Conservation (phyloP, 2,797 vertebrate species). For the Bradypus variegatus region DNA sequence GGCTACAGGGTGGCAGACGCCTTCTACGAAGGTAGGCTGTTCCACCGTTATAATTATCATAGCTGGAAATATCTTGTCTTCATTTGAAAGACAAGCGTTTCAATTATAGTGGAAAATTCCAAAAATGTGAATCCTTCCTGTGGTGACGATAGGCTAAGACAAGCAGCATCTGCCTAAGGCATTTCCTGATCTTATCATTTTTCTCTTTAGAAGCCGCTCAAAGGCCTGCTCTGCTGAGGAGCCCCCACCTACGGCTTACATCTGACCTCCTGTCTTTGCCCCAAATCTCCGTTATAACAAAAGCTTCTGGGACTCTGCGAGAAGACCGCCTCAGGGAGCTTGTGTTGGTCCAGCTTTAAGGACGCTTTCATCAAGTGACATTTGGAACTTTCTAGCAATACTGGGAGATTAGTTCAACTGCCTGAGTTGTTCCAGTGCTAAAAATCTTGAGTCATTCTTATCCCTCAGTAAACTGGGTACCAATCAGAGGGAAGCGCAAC, state of each 20-base stretch:
- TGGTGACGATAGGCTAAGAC: slow-evolving; percentile 13
- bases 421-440: neutral
- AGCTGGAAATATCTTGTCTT: slow-evolving; percentile 46
- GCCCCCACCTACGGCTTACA: neutral
- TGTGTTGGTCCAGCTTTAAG: slow-evolving; percentile 30
- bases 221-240: slow-evolving; percentile 30
- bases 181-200: slow-evolving; percentile 31
- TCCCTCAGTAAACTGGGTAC: neutral
- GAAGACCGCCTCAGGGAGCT: slow-evolving; percentile 10
- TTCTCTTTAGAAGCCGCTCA: slow-evolving; percentile 37
- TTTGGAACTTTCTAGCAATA: neutral
- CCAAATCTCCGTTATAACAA: slow-evolving; percentile 16
- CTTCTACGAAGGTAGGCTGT: neutral
- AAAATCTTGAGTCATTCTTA: neutral
- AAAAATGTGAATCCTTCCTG: neutral
- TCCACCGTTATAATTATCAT: slow-evolving; percentile 1
- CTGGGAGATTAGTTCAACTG: neutral
- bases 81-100: slow-evolving; percentile 40
- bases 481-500: neutral
- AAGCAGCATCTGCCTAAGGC: slow-evolving; percentile 20
- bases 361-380: slow-evolving; percentile 38
- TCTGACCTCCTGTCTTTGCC: slow-evolving; percentile 22
- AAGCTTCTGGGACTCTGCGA: slow-evolving; percentile 36
- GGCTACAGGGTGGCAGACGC: neutral
- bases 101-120: slow-evolving; percentile 45